Conservation (phyloP, 2,888 invertebrate genomes). For the Salticus scenicus region DNA sequence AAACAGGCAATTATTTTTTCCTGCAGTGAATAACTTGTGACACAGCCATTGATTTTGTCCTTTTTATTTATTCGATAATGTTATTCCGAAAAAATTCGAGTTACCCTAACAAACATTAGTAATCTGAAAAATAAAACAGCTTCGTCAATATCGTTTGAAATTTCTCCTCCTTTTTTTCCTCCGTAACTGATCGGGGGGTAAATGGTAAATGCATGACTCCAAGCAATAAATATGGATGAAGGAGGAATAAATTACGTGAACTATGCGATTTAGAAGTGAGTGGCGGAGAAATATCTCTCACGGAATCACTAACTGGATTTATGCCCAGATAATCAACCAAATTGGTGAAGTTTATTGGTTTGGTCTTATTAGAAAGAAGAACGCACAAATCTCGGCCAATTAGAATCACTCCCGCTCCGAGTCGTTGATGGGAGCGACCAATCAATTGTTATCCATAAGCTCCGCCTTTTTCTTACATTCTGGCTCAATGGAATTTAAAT, state of each 20-base stretch:
- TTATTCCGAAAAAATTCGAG: too few species aligned
- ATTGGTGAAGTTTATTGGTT: slow-evolving; percentile 66
- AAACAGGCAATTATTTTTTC: not conserved
- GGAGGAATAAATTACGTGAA: slow-evolving; percentile 31
- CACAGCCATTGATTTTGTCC: too few species aligned
- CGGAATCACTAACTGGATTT: slow-evolving; percentile 55
- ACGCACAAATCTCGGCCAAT: slow-evolving; percentile 66
- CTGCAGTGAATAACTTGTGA: not conserved
- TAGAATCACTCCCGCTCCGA: slow-evolving; percentile 36
- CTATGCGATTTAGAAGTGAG: slow-evolving; percentile 42
- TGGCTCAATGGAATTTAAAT: slow-evolving; percentile 28
- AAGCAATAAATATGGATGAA: slow-evolving; percentile 35
- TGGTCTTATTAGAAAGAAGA: slow-evolving; percentile 53
- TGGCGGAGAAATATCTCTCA: slow-evolving; percentile 39
- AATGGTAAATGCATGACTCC: slow-evolving; percentile 35
- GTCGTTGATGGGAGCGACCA: slow-evolving; percentile 52
- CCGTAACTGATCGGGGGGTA: not conserved
- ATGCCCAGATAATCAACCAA: slow-evolving; percentile 57
- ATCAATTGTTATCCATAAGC: slow-evolving; percentile 30
- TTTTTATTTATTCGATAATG: too few species aligned
- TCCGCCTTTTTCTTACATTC: slow-evolving; percentile 22
- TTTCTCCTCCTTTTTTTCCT: not conserved
- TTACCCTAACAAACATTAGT: too few species aligned
- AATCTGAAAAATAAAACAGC: too few species aligned
- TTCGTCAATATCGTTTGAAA: not conserved